phyloP scores from a whole-genome alignment of 2,888 invertebrate species.

The Uropetala carovei region DNA sequence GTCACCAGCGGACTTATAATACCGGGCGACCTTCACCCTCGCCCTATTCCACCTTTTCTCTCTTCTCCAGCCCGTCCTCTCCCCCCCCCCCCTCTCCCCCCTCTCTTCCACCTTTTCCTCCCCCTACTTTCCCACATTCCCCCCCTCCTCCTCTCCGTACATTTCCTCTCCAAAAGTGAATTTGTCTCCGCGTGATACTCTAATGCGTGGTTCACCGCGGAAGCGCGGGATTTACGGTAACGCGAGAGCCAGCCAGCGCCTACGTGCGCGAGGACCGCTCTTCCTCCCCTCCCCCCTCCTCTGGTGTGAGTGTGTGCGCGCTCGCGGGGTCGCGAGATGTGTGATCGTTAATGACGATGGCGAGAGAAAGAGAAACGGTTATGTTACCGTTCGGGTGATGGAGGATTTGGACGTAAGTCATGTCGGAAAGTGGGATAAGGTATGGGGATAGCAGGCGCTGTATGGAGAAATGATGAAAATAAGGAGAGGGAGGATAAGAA shows the following conservation, averaged over 20 bases:
- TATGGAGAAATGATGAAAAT: no score
- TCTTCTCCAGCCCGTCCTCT: no score
- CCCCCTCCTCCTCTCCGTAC: background rate
- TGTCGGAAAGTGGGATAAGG: background rate
- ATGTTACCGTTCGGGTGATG: no score
- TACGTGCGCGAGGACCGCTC: background rate
- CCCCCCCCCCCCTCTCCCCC: background rate
- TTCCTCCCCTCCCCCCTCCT: no score
- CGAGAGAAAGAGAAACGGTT: background rate
- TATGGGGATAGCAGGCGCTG: background rate
- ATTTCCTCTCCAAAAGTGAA: constrained; percentile 41
- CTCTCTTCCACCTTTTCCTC: background rate
- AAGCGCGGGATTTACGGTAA: constrained; percentile 34
- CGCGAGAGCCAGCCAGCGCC: background rate
- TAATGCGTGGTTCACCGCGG: constrained; percentile 48
- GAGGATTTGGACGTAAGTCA: no score
- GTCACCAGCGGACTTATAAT: background rate
- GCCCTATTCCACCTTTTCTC: background rate
- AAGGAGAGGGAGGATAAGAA: no score
- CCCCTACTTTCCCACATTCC: background rate
- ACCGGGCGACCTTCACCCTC: background rate
- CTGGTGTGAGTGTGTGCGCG: background rate
- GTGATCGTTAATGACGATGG: constrained; percentile 25
- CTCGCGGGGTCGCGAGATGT: constrained; percentile 1
- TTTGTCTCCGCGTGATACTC: constrained; percentile 28